Percentiles rank a stretch among this genome's conserved stretches.
Evolutionary conservation across 2,113 vertebrate species (phyloP).

Genomic region (Trochalopteron elliotii): DNA sequence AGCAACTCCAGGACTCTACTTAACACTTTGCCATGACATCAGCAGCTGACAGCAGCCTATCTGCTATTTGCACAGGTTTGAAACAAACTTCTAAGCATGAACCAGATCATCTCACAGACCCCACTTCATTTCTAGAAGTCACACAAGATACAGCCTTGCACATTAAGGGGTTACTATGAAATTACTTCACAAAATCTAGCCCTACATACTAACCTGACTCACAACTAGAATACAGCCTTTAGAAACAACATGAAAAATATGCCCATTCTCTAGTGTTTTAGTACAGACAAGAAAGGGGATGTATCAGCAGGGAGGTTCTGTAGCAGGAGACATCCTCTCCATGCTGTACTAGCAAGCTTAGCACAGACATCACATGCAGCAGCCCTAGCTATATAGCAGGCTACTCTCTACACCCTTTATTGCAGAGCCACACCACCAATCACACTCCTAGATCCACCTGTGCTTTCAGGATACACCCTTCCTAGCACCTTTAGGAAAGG

Average conservation of each 20-base stretch:
- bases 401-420: not conserved
- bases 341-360: not conserved
- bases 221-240: not conserved
- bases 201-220: not conserved
- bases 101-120: not conserved
- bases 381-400: not conserved
- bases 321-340: not conserved
- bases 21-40: not conserved
- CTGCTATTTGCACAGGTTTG: not conserved
- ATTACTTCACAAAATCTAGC: not conserved
- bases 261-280: not conserved
- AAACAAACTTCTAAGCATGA: not conserved
- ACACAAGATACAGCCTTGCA: not conserved
- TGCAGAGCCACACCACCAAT: not conserved
- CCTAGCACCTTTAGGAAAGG: not conserved
- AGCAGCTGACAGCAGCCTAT: not conserved
- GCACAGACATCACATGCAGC: rapidly evolving
- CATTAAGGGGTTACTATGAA: not conserved
- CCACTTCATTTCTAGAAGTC: not conserved
- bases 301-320: not conserved
- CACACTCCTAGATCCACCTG: not conserved
- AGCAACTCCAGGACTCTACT: not conserved
- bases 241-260: not conserved
- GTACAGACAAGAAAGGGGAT: not conserved
- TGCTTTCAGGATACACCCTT: not conserved